Percentiles rank a stretch among this genome's conserved stretches.
Evolutionary conservation across 2,888 invertebrate species (phyloP).

Genomic region (Cheilosia scutellata): DNA sequence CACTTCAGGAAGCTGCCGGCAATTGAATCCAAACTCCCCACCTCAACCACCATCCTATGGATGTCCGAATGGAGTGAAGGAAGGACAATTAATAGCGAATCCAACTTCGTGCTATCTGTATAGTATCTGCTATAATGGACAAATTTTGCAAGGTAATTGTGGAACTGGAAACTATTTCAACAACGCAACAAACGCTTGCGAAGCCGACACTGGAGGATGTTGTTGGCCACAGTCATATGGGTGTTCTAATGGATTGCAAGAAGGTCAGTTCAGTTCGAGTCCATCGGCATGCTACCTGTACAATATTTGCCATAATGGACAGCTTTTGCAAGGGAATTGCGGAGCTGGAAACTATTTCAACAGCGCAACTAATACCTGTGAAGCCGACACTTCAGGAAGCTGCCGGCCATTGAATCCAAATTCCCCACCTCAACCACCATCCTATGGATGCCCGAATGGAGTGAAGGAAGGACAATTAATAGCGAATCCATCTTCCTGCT

Average conservation of each 20-base stretch:
- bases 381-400: slow-evolving; percentile 46
- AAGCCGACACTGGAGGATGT: slow-evolving; percentile 22
- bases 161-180: slow-evolving; percentile 53
- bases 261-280: slow-evolving; percentile 15
- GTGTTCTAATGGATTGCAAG: slow-evolving; percentile 25
- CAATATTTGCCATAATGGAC: slow-evolving; percentile 60
- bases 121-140: slow-evolving; percentile 49
- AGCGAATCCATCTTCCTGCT: slow-evolving; percentile 59
- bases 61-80: slow-evolving; percentile 39
- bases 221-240: slow-evolving; percentile 53
- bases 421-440: slow-evolving; percentile 26
- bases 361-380: slow-evolving; percentile 56
- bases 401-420: slow-evolving; percentile 28
- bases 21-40: neutral
- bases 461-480: slow-evolving; percentile 77
- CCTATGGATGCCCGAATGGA: slow-evolving; percentile 77
- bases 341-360: slow-evolving; percentile 76
- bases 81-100: slow-evolving; percentile 54
- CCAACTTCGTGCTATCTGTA: slow-evolving; percentile 47
- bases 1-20: slow-evolving; percentile 38
- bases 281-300: slow-evolving; percentile 27
- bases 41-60: neutral
- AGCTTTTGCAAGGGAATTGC: slow-evolving; percentile 74
- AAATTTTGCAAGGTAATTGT: slow-evolving; percentile 35
- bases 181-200: neutral